Evolutionary conservation across 37 sponge, comb jelly and placozoan genomes (phyloP), one percentile per base, ranked within the genome.

Genomic region (Geodia barretti): DNA sequence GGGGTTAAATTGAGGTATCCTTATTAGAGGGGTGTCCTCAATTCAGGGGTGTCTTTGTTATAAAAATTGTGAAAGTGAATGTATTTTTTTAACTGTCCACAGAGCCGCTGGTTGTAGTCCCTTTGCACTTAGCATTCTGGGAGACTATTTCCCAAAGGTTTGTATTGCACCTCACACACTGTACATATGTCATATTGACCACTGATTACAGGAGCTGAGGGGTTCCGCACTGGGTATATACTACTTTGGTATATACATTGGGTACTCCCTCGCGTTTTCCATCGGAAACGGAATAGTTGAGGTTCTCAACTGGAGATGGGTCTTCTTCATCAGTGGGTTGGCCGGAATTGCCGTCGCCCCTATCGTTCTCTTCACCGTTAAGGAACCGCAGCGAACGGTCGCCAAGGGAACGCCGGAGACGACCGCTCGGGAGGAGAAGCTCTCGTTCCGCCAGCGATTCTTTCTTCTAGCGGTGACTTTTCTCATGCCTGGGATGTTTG

Each of bases 61-160:
- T n/a, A n/a, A n/a, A n/a, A n/a, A n/a, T n/a, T n/a, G n/a, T n/a
- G n/a, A n/a, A n/a, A n/a, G n/a, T n/a, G n/a, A n/a, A n/a, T n/a
- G n/a, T n/a, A n/a, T 1, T 17, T 58, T 37, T 73, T 62, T 38
- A 17, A 40, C 37, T 75, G 1, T 35, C 39, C 73, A 0, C 78
- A 95, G 95, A 34, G 95, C 92, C 58, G 90, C 95, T 75, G 93
- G 92, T 0, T 91, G 95, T 43, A 92, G 74, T 62, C 95, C 95
- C 34, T 95, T 88, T 86, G 90, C 92, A 38, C 77, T 84, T 4
- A 87, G 91, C 41, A 62, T 95, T 39, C 73, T 95, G 24, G 68
- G 86, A 19, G 93, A 95, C 73, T 95, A 95, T 70, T 92, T 92
- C 85, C 90, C 79, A 30, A 59, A 39, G 58, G 92, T 91, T 29